Evolutionary conservation across 2,113 vertebrate genomes (phyloP).

Genomic region (Phrynosoma blainvillii): DNA sequence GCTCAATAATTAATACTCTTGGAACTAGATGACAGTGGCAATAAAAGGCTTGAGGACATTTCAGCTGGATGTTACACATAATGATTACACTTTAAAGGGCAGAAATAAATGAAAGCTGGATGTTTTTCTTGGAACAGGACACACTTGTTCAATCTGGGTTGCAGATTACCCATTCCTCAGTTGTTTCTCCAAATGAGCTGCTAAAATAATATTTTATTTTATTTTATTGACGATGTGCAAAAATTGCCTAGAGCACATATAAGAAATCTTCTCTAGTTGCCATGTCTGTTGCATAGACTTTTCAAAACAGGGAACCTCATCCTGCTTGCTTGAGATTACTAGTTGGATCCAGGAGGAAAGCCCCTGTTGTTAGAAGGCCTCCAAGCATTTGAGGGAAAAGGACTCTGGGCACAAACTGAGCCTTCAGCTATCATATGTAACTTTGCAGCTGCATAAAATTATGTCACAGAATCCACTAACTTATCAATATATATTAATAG

Average conservation of each 20-base stretch:
- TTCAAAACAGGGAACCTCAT: conserved; percentile 1
- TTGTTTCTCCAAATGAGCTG: conserved; percentile 12
- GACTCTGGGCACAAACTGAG: not conserved
- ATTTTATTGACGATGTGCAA: not conserved
- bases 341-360: not conserved
- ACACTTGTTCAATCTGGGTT: not conserved
- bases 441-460: not conserved
- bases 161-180: conserved; percentile 6
- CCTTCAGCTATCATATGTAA: not conserved
- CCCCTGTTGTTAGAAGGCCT: not conserved
- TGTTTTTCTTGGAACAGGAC: not conserved
- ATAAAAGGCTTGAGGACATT: conserved; percentile 21
- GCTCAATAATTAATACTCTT: conserved; percentile 21
- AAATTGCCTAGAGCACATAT: conserved; percentile 17
- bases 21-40: conserved; percentile 25
- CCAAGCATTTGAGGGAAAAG: not conserved
- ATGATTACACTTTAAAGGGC: conserved; percentile 20
- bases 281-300: not conserved
- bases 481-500: not conserved
- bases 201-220: conserved; percentile 18
- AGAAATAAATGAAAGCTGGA: not conserved
- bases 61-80: not conserved
- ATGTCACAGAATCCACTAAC: not conserved
- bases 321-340: not conserved
- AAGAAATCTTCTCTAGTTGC: not conserved